A percentile compares a stretch with the other conserved stretches of the same genome.
These are phyloP conservation scores for Pseudorhiza aurosa DNA, from an alignment of 30 jellyfish, hydroid and myxozoan genomes.

Conservation along the genomic window DNA sequence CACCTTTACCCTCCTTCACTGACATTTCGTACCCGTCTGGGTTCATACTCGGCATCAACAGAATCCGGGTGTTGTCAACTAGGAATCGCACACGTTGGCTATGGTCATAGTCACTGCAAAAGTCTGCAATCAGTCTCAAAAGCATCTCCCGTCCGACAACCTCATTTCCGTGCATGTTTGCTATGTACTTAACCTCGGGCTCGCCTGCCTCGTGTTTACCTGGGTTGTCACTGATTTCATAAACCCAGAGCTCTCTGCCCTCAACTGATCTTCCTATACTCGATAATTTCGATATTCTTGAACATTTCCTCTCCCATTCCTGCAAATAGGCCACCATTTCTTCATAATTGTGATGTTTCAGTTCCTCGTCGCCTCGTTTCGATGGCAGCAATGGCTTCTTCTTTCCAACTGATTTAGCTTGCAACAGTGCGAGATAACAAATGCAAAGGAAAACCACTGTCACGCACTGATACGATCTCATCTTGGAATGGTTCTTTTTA, in stretches of 20 bases:
- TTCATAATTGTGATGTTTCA: slow-evolving; percentile 84
- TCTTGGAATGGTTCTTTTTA: neutral
- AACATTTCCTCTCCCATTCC: slow-evolving; percentile 67
- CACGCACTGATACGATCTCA: neutral
- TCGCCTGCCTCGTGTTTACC: slow-evolving; percentile 89
- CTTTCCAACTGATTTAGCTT: slow-evolving; percentile 18
- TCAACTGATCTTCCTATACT: slow-evolving; percentile 90
- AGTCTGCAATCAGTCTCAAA: slow-evolving; percentile 50
- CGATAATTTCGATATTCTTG: slow-evolving; percentile 69
- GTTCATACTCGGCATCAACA: slow-evolving; percentile 98
- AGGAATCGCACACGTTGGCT: slow-evolving; percentile 62
- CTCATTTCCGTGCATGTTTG: slow-evolving; percentile 98
- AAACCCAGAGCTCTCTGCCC: slow-evolving; percentile 91
- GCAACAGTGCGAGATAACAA: neutral
- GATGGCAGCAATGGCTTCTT: neutral
- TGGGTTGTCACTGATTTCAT: slow-evolving; percentile 87
- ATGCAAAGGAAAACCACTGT: neutral
- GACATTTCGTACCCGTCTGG: slow-evolving; percentile 99
- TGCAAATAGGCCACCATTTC: slow-evolving; percentile 67
- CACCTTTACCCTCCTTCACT: slow-evolving; percentile 80
- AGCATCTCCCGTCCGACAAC: slow-evolving; percentile 96
- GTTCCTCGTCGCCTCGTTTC: slow-evolving; percentile 31
- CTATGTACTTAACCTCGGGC: slow-evolving; percentile 93
- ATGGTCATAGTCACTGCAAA: slow-evolving; percentile 70
- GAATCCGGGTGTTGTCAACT: slow-evolving; percentile 91